Conservation (phyloP, 2,797 vertebrate genomes). For the Melanotaenia parkinsoni region DNA sequence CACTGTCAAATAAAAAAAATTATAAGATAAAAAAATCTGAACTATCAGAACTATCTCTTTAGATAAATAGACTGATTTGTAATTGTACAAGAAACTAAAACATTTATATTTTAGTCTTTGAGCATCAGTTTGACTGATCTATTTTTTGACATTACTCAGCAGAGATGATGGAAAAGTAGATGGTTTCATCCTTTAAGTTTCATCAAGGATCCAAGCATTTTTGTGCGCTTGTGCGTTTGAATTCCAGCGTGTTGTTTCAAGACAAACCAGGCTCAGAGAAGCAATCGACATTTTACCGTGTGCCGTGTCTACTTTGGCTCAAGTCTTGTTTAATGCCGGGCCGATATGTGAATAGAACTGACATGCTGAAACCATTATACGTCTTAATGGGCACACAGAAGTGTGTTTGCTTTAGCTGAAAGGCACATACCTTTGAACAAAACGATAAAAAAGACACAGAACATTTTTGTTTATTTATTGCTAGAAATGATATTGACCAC, state of each 20-base stretch:
- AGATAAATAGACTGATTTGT: slow-evolving; percentile 1
- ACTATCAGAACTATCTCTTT: slow-evolving; percentile 2
- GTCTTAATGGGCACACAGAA: slow-evolving; percentile 41
- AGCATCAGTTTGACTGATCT: slow-evolving; percentile 19
- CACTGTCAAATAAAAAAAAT: slow-evolving; percentile 31
- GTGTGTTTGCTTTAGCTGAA: slow-evolving; percentile 1
- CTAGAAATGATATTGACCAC: not conserved
- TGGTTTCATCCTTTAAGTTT: slow-evolving; percentile 36
- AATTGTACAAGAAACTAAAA: not conserved
- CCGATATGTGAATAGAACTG: slow-evolving; percentile 36
- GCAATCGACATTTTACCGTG: slow-evolving; percentile 59
- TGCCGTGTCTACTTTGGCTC: slow-evolving; percentile 43
- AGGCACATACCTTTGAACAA: slow-evolving; percentile 9
- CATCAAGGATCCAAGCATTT: slow-evolving; percentile 11
- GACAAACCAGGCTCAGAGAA: slow-evolving; percentile 32
- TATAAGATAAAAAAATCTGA: slow-evolving; percentile 7
- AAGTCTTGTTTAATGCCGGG: slow-evolving; percentile 40
- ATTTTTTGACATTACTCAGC: slow-evolving; percentile 31
- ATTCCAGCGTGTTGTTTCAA: slow-evolving; percentile 24
- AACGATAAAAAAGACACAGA: slow-evolving; percentile 7
- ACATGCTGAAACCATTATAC: slow-evolving; percentile 28
- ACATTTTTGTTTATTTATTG: slow-evolving; percentile 17
- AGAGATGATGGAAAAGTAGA: slow-evolving; percentile 19
- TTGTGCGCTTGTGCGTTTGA: slow-evolving; percentile 26
- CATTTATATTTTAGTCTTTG: slow-evolving; percentile 6